Percentiles rank a stretch among this genome's conserved stretches.
These are phyloP conservation scores for Drosophila sproati DNA, from an alignment of 1,140 invertebrate species.

Conservation along the genomic window DNA sequence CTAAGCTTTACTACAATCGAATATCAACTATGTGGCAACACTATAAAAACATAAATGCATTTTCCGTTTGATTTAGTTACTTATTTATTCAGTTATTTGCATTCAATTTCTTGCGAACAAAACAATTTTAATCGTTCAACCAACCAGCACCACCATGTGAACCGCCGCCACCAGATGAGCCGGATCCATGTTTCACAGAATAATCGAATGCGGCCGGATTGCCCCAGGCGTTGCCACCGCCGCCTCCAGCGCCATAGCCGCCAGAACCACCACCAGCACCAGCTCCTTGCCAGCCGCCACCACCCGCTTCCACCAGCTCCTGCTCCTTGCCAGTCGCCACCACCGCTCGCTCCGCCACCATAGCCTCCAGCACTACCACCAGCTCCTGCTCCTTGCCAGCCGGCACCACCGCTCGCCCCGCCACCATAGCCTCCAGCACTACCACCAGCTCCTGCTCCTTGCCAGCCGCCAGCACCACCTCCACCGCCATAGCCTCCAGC, in stretches of 20 bases:
- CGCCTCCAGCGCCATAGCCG: conserved; percentile 27
- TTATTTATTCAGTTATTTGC: conserved; percentile 19
- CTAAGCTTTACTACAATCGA: background rate
- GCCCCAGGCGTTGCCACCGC: conserved; percentile 68
- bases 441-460: conserved; percentile 12
- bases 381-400: conserved; percentile 24
- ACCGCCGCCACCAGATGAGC: conserved; percentile 26
- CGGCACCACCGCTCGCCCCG: conserved; percentile 32
- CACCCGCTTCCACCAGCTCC: conserved; percentile 27
- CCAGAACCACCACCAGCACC: conserved; percentile 23
- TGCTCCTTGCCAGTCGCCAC: conserved; percentile 37
- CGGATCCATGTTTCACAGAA: conserved; percentile 50
- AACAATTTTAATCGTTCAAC: conserved; percentile 63
- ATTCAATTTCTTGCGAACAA: background rate
- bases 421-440: conserved; percentile 21
- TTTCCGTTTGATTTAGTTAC: too few species aligned
- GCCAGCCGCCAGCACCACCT: conserved; percentile 30
- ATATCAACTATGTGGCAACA: background rate
- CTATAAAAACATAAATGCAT: background rate
- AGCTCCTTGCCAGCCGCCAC: conserved; percentile 2
- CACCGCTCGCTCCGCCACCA: conserved; percentile 24
- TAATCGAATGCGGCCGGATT: conserved; percentile 69
- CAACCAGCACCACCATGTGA: conserved; percentile 64
- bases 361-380: conserved; percentile 27
- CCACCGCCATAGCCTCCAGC: conserved; percentile 2